phyloP scores from a whole-genome alignment of 2,888 invertebrate species.

The Sarcophaga subvicina region DNA sequence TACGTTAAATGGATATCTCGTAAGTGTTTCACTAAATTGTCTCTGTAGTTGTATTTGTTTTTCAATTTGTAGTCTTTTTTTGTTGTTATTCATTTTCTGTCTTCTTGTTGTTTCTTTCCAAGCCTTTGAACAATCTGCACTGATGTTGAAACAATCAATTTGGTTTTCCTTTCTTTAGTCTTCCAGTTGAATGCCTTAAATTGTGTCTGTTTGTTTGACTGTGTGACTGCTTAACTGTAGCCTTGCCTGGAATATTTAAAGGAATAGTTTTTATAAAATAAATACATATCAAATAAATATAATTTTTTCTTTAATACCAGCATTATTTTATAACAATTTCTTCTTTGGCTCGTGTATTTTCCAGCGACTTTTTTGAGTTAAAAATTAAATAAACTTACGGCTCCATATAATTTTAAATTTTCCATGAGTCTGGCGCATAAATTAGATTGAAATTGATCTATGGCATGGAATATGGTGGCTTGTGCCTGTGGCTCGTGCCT shows the following conservation, averaged over 20 bases:
- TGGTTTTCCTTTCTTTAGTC: constrained; percentile 73
- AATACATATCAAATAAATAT: no score
- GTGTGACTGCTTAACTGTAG: neutral
- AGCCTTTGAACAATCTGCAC: constrained; percentile 21
- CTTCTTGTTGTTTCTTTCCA: neutral
- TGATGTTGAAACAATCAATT: constrained; percentile 50
- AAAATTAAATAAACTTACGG: no score
- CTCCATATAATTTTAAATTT: no score
- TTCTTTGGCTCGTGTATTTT: no score
- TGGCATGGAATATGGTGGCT: no score
- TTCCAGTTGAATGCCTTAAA: constrained; percentile 78
- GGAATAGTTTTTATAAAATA: no score
- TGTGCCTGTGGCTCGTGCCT: no score
- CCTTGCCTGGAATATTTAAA: neutral
- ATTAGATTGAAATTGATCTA: no score
- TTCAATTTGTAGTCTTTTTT: neutral
- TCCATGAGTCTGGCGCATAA: no score
- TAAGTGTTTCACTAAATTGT: neutral
- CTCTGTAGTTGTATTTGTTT: neutral
- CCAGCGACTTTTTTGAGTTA: no score
- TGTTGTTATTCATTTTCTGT: neutral
- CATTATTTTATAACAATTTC: no score
- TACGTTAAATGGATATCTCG: neutral
- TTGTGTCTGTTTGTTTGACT: constrained; percentile 22
- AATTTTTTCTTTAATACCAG: no score